These are phyloP conservation scores for Choristoneura fumiferana DNA, from an alignment of 1,140 invertebrate genomes.

Conservation along the genomic window DNA sequence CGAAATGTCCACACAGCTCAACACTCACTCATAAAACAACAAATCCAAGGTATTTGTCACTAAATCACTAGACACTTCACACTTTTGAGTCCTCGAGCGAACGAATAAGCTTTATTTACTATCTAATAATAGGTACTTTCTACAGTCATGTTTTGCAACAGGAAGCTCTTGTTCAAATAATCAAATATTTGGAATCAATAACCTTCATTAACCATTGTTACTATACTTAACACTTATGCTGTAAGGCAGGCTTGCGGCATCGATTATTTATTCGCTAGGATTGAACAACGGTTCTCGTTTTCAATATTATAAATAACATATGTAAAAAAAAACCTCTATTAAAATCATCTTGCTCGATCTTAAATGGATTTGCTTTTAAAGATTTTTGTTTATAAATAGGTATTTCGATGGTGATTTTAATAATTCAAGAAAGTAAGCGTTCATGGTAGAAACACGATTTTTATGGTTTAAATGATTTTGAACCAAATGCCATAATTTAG, in stretches of 20 bases:
- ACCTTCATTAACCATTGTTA: neutral
- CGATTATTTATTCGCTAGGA: too few relatives aligned
- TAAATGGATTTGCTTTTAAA: too few relatives aligned
- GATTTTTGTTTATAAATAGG: too few relatives aligned
- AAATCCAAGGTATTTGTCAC: conserved; percentile 20
- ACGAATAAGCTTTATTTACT: conserved; percentile 39
- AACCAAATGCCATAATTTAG: too few relatives aligned
- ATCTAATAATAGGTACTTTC: conserved; percentile 26
- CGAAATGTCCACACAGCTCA: conserved; percentile 41
- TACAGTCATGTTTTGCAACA: conserved; percentile 34
- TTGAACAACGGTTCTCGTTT: neutral
- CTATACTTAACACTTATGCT: neutral
- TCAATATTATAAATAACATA: conserved; percentile 15
- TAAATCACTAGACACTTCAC: conserved; percentile 23
- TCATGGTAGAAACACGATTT: too few relatives aligned
- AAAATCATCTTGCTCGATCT: too few relatives aligned
- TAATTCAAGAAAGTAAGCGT: too few relatives aligned
- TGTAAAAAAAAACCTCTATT: too few relatives aligned
- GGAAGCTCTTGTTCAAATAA: conserved; percentile 51
- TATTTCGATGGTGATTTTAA: too few relatives aligned
- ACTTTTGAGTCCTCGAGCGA: conserved; percentile 37
- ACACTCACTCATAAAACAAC: conserved; percentile 40
- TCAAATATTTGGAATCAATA: conserved; percentile 19
- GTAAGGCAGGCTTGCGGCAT: neutral
- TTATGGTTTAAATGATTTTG: too few relatives aligned